Conservation (phyloP, 2,113 vertebrate species). For the Cochlearius cochlearius region DNA sequence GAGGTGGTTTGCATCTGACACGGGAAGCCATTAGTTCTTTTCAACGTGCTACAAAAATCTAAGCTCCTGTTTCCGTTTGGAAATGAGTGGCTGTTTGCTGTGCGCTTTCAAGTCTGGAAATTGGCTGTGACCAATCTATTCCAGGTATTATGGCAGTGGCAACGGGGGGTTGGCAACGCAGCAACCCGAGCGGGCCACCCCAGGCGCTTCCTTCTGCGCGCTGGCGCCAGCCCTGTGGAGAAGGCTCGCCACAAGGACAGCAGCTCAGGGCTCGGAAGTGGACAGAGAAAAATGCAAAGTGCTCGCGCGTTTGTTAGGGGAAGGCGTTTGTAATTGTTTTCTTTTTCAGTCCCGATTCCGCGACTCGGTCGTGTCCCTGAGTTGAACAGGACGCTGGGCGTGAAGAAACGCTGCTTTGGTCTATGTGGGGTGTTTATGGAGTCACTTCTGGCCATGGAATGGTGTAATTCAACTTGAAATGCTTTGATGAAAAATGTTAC, state of each 20-base stretch:
- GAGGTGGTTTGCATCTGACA: background rate
- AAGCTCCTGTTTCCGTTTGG: background rate
- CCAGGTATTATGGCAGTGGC: background rate
- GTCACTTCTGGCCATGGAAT: background rate
- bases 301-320: background rate
- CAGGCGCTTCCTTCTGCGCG: accelerated
- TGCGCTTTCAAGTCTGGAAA: background rate
- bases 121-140: background rate
- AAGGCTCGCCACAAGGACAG: background rate
- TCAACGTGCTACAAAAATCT: background rate
- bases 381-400: background rate
- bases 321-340: background rate
- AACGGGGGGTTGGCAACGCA: background rate
- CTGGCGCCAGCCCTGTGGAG: background rate
- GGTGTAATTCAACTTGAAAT: background rate
- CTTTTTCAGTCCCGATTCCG: background rate
- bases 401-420: background rate
- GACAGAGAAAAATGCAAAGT: background rate
- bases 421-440: background rate
- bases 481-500: background rate
- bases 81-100: background rate
- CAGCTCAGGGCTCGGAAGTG: background rate
- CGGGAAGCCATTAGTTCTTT: background rate
- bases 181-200: background rate
- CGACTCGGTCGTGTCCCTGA: background rate